Conservation (phyloP, 2,113 vertebrate species). For the Gopherus flavomarginatus region DNA sequence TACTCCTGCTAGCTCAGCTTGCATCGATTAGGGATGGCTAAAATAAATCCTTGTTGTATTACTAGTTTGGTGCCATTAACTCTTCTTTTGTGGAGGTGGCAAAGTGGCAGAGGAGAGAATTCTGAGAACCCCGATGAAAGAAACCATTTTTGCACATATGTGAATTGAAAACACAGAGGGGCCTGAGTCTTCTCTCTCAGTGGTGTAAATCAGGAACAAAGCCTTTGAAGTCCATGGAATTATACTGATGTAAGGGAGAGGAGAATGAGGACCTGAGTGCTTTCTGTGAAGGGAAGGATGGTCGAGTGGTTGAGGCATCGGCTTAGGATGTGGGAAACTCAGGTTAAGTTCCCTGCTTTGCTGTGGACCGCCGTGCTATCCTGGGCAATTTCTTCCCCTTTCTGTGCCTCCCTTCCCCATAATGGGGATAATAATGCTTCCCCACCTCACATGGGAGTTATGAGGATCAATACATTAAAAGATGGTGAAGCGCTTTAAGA, state of each 20-base stretch:
- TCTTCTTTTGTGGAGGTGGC: constrained; percentile 60
- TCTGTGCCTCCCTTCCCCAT: not conserved
- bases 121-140: constrained; percentile 12
- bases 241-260: not conserved
- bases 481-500: not conserved
- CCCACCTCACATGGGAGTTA: not conserved
- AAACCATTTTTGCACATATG: not conserved
- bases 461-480: not conserved
- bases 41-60: constrained; percentile 48
- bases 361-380: not conserved
- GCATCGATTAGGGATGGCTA: constrained; percentile 1
- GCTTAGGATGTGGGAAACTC: not conserved
- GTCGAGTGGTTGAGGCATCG: not conserved
- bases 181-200: not conserved
- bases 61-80: constrained; percentile 61
- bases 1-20: constrained; percentile 70
- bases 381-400: not conserved
- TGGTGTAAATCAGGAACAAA: not conserved
- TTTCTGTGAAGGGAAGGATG: not conserved
- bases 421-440: not conserved
- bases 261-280: not conserved
- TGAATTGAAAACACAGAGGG: not conserved
- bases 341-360: not conserved
- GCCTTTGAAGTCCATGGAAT: not conserved
- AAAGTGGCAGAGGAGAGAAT: constrained; percentile 28